Evolutionary conservation across 2,797 vertebrate genomes (phyloP), one percentile per base, ranked within the genome.

Genomic region (Bradypodion ventrale): DNA sequence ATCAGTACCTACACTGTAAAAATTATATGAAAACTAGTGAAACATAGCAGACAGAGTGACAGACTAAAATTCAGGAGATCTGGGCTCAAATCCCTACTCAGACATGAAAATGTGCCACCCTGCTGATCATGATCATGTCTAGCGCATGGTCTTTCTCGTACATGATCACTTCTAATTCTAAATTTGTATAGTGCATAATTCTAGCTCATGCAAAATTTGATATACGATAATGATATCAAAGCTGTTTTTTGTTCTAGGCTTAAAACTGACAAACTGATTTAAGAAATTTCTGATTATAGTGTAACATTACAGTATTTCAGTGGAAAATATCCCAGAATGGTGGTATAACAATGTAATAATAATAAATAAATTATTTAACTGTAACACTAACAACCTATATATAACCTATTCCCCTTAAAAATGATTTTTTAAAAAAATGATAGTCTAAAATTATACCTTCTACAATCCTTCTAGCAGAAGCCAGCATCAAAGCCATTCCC

Each of bases 401-500:
- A 62, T 15, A 62, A 62, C 37, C n/a, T 62, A 49, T 49, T n/a
- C n/a, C 56, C 29, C 1, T 69, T 56, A 15, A 7, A 23, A 86
- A 78, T 5, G 9, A 70, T 2, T 60, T 35, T 8, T 32, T n/a
- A n/a, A n/a, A n/a, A n/a, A n/a, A 66, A 29, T n/a, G 16, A 0
- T 1, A 10, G 35, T 46, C 65, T 60, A 13, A 80, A n/a, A 12
- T 65, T 82, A 52, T 94, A 97, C 97, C 97, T 94, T 97, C 94
- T 40, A 97, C 35, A 8, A 97, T 85, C 19, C 94, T 97, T 78
- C 95, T 94, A 46, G 97, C 94, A 62, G 96, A 95, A 4, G 95
- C 96, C 83, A 98, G 91, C 91, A 97, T 91, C 84, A 97, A 86
- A 60, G 93, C 92, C 93, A 97, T 96, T 4, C 92, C 97, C 40